Base-by-base conservation (phyloP, 1,140 invertebrate genomes). In the Halyomorpha halys region DNA sequence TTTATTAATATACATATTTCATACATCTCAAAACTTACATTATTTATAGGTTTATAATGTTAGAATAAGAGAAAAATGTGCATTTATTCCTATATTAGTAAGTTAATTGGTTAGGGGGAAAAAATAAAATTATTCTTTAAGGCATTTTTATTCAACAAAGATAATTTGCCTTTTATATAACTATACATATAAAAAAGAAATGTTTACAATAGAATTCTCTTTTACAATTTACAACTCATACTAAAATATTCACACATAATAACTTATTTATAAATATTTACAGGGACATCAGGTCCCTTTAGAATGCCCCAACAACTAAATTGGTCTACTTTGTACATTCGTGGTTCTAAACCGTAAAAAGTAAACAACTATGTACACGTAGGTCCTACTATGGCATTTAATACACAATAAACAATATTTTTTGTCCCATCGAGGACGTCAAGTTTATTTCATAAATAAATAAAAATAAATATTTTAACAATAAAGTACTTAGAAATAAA, bases 181-280 rank as follows among this genome's bases (percentile, higher is more conserved):
- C 34, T 39, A 39, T 23, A 56, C 23, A 23, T 56, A 56, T 56
- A 23, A 19, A 49, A 21, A 23, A 25, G 23, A 56, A 56, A 56
- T 23, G 53, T 56, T 21, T 25, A 56, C 18, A 56, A 56, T 56
- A 56, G 15, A 56, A 23, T 56, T 56, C 53, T 56, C 53, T 56
- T 56, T 23, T 56, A 23, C 53, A 56, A 21, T 56, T 56, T 56
- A 56, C 53, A 56, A 56, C 53, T 23, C 23, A 56, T 11, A 16
- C 53, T 56, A 56, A 56, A 56, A 21, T 56, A 56, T 56, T 49
- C 18, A 56, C 53, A 56, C 34, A 53, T 19, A 56, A 56, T 56
- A 56, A 56, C 53, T 56, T 56, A 56, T 56, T 56, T 56, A 56
- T 56, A 56, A 19, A 56, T 56, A 56, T 56, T 23, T 56, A 56